phyloP scores from a whole-genome alignment of 1,140 invertebrate species.

The Musca domestica region DNA sequence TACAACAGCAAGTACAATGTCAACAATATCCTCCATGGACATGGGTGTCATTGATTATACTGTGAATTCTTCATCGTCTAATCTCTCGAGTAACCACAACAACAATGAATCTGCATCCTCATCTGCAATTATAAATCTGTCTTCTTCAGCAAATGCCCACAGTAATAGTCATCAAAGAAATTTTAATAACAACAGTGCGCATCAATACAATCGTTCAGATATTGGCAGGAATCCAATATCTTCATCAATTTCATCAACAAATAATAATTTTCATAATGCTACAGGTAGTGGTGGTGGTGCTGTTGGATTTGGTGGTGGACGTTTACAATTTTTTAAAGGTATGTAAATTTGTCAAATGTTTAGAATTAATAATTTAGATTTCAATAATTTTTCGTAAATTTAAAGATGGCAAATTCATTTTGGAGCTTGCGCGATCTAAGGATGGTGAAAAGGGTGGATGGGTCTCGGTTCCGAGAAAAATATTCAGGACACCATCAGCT shows the following conservation, averaged over 20 bases:
- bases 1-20: not conserved
- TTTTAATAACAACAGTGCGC: not conserved
- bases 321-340: slow-evolving; percentile 60
- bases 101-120: not conserved
- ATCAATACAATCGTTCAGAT: slow-evolving; percentile 32
- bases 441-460: slow-evolving; percentile 78
- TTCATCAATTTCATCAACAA: slow-evolving; percentile 34
- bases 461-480: slow-evolving; percentile 83
- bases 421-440: slow-evolving; percentile 78
- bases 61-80: slow-evolving; percentile 28
- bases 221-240: slow-evolving; percentile 51
- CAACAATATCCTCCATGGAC: slow-evolving; percentile 27
- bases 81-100: not conserved
- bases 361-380: not conserved
- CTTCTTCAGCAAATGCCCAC: not conserved
- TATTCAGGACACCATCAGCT: slow-evolving; percentile 73
- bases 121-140: slow-evolving; percentile 5
- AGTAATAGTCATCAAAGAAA: not conserved
- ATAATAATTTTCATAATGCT: slow-evolving; percentile 4
- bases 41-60: slow-evolving; percentile 44
- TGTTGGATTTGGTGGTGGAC: slow-evolving; percentile 44
- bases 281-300: not conserved
- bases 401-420: slow-evolving; percentile 81
- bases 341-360: slow-evolving; percentile 25
- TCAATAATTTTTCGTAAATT: not conserved